phyloP scores from a whole-genome alignment of 2,888 invertebrate species.

The Microdon myrmicae region DNA sequence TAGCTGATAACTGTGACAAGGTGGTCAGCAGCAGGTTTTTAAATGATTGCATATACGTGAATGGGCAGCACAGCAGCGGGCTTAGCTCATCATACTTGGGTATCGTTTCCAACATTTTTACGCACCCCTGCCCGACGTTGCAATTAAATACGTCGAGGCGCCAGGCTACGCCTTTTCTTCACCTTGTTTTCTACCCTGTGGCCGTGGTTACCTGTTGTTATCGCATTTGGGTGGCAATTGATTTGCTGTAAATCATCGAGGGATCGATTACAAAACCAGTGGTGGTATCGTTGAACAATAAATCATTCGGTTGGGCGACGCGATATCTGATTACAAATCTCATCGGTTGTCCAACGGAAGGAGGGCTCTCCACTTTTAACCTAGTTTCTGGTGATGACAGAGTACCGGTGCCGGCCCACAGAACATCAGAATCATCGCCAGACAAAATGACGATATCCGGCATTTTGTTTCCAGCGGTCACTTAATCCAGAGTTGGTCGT shows the following conservation, averaged over 20 bases:
- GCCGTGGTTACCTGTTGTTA: slow-evolving; percentile 4
- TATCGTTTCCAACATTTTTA: too few relatives aligned
- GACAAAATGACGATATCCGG: slow-evolving; percentile 51
- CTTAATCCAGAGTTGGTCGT: too few relatives aligned
- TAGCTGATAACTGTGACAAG: slow-evolving; percentile 27
- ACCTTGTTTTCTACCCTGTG: background rate
- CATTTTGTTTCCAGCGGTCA: slow-evolving; percentile 48
- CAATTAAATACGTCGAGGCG: too few relatives aligned
- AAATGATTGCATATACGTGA: slow-evolving; percentile 8
- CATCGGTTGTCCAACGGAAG: slow-evolving; percentile 19
- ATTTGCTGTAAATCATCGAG: slow-evolving; percentile 36
- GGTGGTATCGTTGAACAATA: slow-evolving; percentile 44
- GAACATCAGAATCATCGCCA: slow-evolving; percentile 33
- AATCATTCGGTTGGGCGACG: slow-evolving; percentile 32
- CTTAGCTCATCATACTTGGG: too few relatives aligned
- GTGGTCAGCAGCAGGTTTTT: too few relatives aligned
- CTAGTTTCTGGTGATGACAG: slow-evolving; percentile 31
- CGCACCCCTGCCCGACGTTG: too few relatives aligned
- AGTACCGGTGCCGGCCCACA: slow-evolving; percentile 28
- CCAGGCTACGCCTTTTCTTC: too few relatives aligned
- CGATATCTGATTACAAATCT: slow-evolving; percentile 38
- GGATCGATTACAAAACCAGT: slow-evolving; percentile 23
- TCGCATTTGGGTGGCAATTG: slow-evolving; percentile 32
- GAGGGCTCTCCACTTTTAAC: slow-evolving; percentile 21
- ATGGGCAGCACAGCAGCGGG: too few relatives aligned